Conservation (phyloP, 37 sponge, comb jelly and placozoan species). For the Agelas oroides region DNA sequence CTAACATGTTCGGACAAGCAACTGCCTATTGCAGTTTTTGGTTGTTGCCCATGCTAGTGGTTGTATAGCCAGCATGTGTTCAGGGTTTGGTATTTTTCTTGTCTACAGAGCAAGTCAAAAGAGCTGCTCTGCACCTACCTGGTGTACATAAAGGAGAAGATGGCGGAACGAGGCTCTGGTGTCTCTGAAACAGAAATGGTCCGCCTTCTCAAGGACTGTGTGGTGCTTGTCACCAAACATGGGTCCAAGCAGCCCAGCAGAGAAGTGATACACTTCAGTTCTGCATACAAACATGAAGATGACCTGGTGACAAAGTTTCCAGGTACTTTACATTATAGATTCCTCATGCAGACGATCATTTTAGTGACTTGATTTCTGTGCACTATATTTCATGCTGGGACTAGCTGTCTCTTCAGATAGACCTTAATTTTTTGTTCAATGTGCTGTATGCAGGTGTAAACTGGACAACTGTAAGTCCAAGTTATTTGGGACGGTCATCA, state of each 20-base stretch:
- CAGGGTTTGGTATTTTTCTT: too few relatives aligned
- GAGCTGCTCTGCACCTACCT: conserved; percentile 25
- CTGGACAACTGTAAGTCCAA: conserved; percentile 29
- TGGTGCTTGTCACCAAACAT: conserved; percentile 37
- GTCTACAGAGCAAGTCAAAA: conserved; percentile 17
- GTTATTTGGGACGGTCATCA: conserved; percentile 13
- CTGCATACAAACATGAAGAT: conserved; percentile 1
- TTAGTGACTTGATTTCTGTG: too few relatives aligned
- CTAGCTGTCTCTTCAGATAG: too few relatives aligned
- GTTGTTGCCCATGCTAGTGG: too few relatives aligned
- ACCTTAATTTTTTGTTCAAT: too few relatives aligned
- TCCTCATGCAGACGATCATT: too few relatives aligned
- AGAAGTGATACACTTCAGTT: conserved; percentile 49
- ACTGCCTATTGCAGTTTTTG: too few relatives aligned
- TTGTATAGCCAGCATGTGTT: too few relatives aligned
- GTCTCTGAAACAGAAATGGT: conserved; percentile 28
- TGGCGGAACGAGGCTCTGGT: conserved; percentile 14
- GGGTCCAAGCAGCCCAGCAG: conserved; percentile 14
- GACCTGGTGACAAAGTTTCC: conserved; percentile 47
- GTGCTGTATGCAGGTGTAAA: conserved; percentile 16
- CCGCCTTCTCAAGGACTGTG: conserved; percentile 24
- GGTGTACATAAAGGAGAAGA: conserved; percentile 51
- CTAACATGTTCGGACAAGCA: too few relatives aligned
- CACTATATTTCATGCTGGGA: too few relatives aligned
- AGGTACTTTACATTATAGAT: too few relatives aligned